These are phyloP conservation scores for Ophion ellenae DNA, from an alignment of 2,888 invertebrate genomes.

Conservation along the genomic window DNA sequence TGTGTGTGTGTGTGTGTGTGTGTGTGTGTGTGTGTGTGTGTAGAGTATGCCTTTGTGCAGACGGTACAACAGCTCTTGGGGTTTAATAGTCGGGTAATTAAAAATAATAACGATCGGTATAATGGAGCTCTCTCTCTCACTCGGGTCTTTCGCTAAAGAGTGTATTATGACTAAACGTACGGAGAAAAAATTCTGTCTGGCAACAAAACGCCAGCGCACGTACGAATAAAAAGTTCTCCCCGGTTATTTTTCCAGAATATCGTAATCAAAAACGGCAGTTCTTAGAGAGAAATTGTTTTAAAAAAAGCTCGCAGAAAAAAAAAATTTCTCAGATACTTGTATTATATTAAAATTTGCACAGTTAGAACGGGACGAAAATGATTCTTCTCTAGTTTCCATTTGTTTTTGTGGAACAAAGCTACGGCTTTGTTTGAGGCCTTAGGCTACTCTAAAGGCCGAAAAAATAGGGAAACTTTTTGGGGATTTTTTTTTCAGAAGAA, in stretches of 20 bases:
- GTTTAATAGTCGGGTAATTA: slow-evolving; percentile 58
- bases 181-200: slow-evolving; percentile 67
- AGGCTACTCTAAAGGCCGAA: too few relatives aligned
- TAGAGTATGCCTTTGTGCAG: neutral
- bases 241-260: neutral
- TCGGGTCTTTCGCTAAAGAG: slow-evolving; percentile 33
- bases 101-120: slow-evolving; percentile 57
- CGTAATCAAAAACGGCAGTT: too few relatives aligned
- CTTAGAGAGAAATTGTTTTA: too few relatives aligned
- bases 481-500: too few relatives aligned
- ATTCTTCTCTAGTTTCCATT: too few relatives aligned
- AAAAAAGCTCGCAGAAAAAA: too few relatives aligned
- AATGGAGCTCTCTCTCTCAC: slow-evolving; percentile 25
- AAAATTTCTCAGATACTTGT: too few relatives aligned
- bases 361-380: too few relatives aligned
- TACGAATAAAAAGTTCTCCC: neutral
- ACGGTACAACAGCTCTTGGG: slow-evolving; percentile 4
- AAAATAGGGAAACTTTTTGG: too few relatives aligned
- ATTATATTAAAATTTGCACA: too few relatives aligned
- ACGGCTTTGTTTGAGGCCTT: too few relatives aligned
- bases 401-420: too few relatives aligned
- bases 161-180: slow-evolving; percentile 16
- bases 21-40: neutral
- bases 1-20: neutral
- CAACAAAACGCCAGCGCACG: neutral